A percentile compares a stretch with the other conserved stretches of the same genome.
These are phyloP conservation scores for Galeopsomyia nigrocyanea DNA, from an alignment of 2,888 invertebrate species.

Conservation along the genomic window DNA sequence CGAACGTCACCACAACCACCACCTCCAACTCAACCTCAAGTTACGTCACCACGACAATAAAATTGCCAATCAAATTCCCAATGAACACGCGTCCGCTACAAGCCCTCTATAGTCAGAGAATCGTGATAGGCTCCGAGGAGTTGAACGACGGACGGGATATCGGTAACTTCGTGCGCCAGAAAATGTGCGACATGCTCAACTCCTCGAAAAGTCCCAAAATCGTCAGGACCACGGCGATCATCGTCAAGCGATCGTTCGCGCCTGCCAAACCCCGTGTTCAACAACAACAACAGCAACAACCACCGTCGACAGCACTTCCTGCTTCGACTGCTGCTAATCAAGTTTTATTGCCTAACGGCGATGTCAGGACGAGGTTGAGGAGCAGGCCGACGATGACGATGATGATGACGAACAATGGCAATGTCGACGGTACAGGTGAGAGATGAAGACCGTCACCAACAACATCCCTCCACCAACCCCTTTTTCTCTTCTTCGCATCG, in stretches of 20 bases:
- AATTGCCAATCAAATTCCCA: slow-evolving; percentile 62
- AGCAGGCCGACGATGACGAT: slow-evolving; percentile 9
- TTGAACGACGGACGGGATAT: slow-evolving; percentile 60
- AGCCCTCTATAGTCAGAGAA: slow-evolving; percentile 66
- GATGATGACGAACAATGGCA: slow-evolving; percentile 26
- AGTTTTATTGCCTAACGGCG: slow-evolving; percentile 30
- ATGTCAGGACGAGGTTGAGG: slow-evolving; percentile 6
- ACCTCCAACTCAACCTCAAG: slow-evolving; percentile 52
- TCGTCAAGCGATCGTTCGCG: slow-evolving; percentile 64
- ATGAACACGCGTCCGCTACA: slow-evolving; percentile 62
- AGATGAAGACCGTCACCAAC: slow-evolving; percentile 23
- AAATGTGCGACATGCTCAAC: slow-evolving; percentile 61
- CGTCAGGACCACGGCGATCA: slow-evolving; percentile 65
- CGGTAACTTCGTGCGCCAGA: slow-evolving; percentile 63
- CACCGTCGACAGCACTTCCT: background rate
- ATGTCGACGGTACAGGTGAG: slow-evolving; percentile 42
- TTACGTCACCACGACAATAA: slow-evolving; percentile 42
- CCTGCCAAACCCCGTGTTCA: slow-evolving; percentile 51
- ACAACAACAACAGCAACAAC: too few relatives aligned
- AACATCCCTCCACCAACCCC: slow-evolving; percentile 20
- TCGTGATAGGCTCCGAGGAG: slow-evolving; percentile 67
- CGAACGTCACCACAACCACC: slow-evolving; percentile 54
- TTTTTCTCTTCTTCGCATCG: slow-evolving; percentile 37
- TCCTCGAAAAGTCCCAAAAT: slow-evolving; percentile 62
- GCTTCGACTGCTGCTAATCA: background rate